Conservation (phyloP, 2,113 vertebrate genomes). For the Erpornis zantholeuca region DNA sequence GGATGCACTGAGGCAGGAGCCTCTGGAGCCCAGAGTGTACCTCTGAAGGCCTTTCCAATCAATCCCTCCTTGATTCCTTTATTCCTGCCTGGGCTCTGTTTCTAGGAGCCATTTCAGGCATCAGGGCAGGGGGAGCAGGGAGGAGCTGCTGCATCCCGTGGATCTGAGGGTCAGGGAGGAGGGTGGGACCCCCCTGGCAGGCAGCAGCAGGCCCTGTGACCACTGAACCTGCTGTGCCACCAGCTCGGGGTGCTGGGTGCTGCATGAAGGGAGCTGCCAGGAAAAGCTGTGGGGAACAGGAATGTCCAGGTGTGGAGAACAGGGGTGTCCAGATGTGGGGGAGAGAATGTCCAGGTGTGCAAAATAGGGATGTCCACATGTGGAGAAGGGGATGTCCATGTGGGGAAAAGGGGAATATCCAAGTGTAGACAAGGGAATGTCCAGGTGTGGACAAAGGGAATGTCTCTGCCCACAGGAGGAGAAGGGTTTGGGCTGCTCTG, state of each 20-base stretch:
- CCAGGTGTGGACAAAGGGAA: not conserved
- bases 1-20: no score
- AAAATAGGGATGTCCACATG: not conserved
- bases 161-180: not conserved
- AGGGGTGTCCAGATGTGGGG: not conserved
- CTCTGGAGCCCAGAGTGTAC: no score
- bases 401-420: not conserved
- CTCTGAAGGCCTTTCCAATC: no score
- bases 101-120: no score
- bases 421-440: not conserved
- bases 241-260: not conserved
- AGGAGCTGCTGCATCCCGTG: not conserved
- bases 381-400: fast-evolving
- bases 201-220: not conserved
- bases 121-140: no score
- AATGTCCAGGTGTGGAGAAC: not conserved
- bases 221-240: not conserved
- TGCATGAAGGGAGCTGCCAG: not conserved
- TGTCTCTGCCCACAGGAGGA: not conserved
- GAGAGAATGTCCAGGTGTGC: not conserved
- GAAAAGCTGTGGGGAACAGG: not conserved
- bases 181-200: not conserved
- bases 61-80: no score
- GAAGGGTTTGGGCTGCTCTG: not conserved
- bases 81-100: no score